phyloP scores from a whole-genome alignment of 2,113 vertebrate genomes.

The Jacana jacana region DNA sequence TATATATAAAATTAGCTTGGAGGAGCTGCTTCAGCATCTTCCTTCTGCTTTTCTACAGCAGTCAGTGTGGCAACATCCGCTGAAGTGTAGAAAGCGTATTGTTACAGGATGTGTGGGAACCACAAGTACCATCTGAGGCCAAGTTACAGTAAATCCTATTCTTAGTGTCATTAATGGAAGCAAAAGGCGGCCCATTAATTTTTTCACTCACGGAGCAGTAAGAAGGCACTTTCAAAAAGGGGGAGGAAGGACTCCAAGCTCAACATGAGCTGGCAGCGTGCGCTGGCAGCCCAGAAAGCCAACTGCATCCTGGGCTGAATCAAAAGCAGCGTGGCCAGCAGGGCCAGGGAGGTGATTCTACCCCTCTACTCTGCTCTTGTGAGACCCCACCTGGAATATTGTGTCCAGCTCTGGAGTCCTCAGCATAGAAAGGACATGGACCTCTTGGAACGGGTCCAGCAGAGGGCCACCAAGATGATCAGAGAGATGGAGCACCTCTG shows the following conservation, averaged over 20 bases:
- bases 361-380: no score
- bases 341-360: no score
- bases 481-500: no score
- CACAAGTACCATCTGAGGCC: slow-evolving; percentile 36
- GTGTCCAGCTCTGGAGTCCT: no score
- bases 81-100: slow-evolving; percentile 47
- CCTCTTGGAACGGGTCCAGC: no score
- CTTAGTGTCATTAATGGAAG: slow-evolving; percentile 57
- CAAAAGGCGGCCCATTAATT: slow-evolving; percentile 46
- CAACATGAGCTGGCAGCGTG: no score
- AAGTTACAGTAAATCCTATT: slow-evolving; percentile 62
- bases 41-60: slow-evolving; percentile 54
- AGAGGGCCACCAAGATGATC: no score
- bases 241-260: neutral
- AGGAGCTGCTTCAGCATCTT: slow-evolving; percentile 16
- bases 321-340: no score
- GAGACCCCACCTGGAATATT: no score
- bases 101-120: slow-evolving; percentile 57
- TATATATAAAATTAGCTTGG: neutral
- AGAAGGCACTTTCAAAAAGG: neutral
- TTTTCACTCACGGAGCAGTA: slow-evolving; percentile 22
- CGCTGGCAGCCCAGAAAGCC: no score
- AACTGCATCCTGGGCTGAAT: no score
- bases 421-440: no score
- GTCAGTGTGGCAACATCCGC: slow-evolving; percentile 12